Conservation (phyloP, 2,888 invertebrate genomes). For the Platycheirus rosarum region DNA sequence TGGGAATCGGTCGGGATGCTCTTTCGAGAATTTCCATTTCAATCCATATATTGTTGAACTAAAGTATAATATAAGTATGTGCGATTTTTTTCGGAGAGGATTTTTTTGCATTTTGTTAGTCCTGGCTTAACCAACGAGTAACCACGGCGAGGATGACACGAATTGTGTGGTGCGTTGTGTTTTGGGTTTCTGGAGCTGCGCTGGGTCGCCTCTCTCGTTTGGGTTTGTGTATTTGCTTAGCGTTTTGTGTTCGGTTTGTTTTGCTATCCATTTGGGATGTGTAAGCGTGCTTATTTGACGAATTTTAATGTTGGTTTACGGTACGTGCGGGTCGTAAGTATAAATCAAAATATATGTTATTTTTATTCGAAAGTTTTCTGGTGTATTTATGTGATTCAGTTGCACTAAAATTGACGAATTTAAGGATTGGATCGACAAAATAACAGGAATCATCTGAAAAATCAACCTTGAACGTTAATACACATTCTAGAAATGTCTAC, state of each 20-base stretch:
- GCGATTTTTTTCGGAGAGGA: background rate
- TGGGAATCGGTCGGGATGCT: conserved; percentile 4
- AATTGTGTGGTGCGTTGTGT: conserved; percentile 30
- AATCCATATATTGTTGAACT: background rate
- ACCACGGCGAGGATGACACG: background rate
- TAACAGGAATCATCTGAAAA: no score
- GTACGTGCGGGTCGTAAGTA: conserved; percentile 49
- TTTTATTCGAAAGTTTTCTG: no score
- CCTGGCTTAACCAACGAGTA: background rate
- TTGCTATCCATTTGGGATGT: conserved; percentile 47
- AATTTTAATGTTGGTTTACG: conserved; percentile 61
- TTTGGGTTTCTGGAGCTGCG: no score
- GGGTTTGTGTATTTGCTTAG: background rate
- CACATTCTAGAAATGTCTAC: no score
- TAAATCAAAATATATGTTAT: conserved; percentile 64
- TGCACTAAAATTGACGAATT: no score
- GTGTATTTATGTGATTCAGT: no score
- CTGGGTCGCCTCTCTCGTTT: background rate
- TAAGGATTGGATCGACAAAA: no score
- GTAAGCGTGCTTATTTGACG: conserved; percentile 51
- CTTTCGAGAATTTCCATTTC: conserved; percentile 5
- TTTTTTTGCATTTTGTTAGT: background rate
- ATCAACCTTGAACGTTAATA: no score
- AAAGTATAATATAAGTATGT: background rate
- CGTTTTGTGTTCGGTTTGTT: conserved; percentile 40